These are phyloP conservation scores for Pelmatolapia mariae DNA, from an alignment of 2,113 vertebrate species.

Conservation along the genomic window DNA sequence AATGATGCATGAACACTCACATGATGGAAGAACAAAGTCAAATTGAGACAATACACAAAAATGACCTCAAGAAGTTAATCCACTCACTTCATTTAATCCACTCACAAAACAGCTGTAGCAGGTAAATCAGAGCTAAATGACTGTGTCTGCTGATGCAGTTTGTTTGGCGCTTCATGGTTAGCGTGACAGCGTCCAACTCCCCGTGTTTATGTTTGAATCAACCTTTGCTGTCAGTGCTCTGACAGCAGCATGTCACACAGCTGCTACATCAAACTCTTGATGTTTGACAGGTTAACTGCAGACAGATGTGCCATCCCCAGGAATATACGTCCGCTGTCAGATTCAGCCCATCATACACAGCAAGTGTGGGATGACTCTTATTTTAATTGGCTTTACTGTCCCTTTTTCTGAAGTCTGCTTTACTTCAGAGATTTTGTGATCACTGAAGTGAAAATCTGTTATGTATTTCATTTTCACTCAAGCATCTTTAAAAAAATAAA, in stretches of 20 bases:
- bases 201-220: not conserved
- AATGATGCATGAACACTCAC: not conserved
- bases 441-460: not conserved
- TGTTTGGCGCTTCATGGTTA: not conserved
- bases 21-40: not conserved
- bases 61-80: not conserved
- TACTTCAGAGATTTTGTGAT: fast-evolving
- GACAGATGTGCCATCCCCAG: not conserved
- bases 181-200: not conserved
- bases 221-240: not conserved
- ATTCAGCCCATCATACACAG: not conserved
- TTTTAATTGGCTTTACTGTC: fast-evolving
- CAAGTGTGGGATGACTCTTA: fast-evolving
- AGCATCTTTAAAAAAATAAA: not conserved
- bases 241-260: constrained; percentile 3
- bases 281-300: not conserved
- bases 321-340: not conserved
- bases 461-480: not conserved
- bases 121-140: fast-evolving
- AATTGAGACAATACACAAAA: not conserved
- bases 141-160: not conserved
- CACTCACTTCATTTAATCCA: not conserved
- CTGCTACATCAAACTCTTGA: not conserved
- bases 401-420: not conserved
- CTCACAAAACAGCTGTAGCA: not conserved